A percentile compares a stretch with the other conserved stretches of the same genome.
Evolutionary conservation across 2,888 invertebrate species (phyloP).

Genomic region (Augiades crinisus): DNA sequence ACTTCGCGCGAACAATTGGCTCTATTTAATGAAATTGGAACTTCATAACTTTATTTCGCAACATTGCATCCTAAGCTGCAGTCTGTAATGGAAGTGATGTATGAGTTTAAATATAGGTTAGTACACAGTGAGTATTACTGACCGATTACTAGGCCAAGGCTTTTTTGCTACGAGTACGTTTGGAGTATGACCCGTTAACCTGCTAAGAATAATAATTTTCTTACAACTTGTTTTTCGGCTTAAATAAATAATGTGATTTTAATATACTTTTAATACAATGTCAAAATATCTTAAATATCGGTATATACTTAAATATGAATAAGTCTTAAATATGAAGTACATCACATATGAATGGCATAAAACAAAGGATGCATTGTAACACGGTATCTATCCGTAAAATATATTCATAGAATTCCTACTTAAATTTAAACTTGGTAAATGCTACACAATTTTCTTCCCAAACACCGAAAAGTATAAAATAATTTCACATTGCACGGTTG

Average conservation of each 20-base stretch:
- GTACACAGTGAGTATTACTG: constrained; percentile 15
- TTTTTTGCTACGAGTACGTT: constrained; percentile 8
- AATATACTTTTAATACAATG: no score
- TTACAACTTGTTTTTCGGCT: constrained; percentile 2
- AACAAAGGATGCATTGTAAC: no score
- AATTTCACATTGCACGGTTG: background rate
- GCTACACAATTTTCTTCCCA: background rate
- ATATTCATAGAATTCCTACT: no score
- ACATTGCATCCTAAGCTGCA: constrained; percentile 5
- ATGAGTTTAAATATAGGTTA: constrained; percentile 15
- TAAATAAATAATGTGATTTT: no score
- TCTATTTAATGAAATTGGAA: constrained; percentile 22
- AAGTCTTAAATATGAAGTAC: no score
- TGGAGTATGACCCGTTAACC: constrained; percentile 10
- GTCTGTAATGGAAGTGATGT: constrained; percentile 4
- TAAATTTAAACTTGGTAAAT: no score
- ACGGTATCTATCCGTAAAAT: no score
- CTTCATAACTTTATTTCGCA: constrained; percentile 18
- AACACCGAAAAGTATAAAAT: background rate
- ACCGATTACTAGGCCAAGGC: constrained; percentile 22
- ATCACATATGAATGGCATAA: no score
- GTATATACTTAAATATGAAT: no score
- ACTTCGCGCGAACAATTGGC: constrained; percentile 25
- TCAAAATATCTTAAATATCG: no score
- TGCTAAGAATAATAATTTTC: constrained; percentile 18